phyloP scores from a whole-genome alignment of 2,113 vertebrate species.

The Anolis sagrei region DNA sequence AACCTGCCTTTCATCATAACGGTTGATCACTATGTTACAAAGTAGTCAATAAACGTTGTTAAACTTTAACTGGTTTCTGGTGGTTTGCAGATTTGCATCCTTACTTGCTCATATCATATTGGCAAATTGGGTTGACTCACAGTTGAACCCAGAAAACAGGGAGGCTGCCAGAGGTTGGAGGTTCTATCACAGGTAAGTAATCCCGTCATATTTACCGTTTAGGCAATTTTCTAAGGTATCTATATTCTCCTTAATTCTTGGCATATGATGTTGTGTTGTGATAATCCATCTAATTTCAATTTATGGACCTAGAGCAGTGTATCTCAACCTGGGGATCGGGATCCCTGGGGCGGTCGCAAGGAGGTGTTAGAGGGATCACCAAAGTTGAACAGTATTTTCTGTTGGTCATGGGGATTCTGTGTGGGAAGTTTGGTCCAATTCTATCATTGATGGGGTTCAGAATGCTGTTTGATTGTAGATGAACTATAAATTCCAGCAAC shows the following conservation, averaged over 20 bases:
- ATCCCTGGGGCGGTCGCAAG: no score
- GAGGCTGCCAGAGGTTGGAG: not conserved
- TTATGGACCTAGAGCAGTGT: no score
- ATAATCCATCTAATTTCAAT: not conserved
- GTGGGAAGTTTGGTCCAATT: no score
- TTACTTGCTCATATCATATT: not conserved
- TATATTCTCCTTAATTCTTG: not conserved
- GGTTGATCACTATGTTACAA: not conserved
- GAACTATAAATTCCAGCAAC: no score
- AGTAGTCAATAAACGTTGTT: not conserved
- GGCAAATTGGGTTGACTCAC: not conserved
- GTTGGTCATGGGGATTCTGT: no score
- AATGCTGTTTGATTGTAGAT: no score
- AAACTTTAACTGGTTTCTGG: conserved; percentile 2
- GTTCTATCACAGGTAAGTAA: not conserved
- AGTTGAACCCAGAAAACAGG: not conserved
- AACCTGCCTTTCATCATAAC: not conserved
- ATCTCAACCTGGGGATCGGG: no score
- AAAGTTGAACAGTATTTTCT: no score
- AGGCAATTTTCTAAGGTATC: not conserved
- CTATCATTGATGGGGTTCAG: no score
- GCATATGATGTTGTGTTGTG: not conserved
- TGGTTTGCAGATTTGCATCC: not conserved
- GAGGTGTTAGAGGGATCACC: no score
- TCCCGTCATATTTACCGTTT: not conserved